phyloP scores from a whole-genome alignment of 2,113 vertebrate genomes.

The Mormyrus iriodes region DNA sequence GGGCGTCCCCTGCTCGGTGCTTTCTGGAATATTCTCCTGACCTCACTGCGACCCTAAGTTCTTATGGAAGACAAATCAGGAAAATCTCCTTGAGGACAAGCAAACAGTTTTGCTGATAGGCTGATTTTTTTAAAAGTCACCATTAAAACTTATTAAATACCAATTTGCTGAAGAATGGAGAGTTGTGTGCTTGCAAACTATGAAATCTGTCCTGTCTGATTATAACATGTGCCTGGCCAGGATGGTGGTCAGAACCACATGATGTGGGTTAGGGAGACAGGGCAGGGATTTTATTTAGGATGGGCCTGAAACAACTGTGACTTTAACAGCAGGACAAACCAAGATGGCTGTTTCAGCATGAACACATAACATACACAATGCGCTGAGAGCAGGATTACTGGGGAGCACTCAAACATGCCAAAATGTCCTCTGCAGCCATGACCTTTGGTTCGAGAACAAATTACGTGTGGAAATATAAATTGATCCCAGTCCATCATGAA shows the following conservation, averaged over 20 bases:
- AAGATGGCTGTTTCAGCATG: not conserved
- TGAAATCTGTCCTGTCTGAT: not conserved
- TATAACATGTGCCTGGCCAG: not conserved
- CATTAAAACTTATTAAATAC: not conserved
- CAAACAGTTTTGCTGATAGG: not conserved
- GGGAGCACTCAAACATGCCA: not conserved
- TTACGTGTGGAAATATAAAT: not conserved
- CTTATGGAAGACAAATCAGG: not conserved
- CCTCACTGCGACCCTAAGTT: not conserved
- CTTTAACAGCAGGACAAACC: not conserved
- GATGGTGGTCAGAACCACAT: not conserved
- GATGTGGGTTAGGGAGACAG: not conserved
- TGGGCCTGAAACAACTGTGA: not conserved
- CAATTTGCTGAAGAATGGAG: not conserved
- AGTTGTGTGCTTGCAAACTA: not conserved
- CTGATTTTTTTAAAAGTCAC: not conserved
- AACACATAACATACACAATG: not conserved
- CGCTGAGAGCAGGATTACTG: not conserved
- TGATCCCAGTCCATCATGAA: not conserved
- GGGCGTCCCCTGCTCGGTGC: not conserved
- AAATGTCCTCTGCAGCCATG: not conserved
- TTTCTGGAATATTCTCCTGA: not conserved
- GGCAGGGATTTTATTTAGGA: not conserved
- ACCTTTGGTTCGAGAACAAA: not conserved
- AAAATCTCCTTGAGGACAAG: not conserved